Percentiles rank a stretch among this genome's conserved stretches.
phyloP scores from a whole-genome alignment of 2,888 invertebrate genomes.

The Aelia acuminata region DNA sequence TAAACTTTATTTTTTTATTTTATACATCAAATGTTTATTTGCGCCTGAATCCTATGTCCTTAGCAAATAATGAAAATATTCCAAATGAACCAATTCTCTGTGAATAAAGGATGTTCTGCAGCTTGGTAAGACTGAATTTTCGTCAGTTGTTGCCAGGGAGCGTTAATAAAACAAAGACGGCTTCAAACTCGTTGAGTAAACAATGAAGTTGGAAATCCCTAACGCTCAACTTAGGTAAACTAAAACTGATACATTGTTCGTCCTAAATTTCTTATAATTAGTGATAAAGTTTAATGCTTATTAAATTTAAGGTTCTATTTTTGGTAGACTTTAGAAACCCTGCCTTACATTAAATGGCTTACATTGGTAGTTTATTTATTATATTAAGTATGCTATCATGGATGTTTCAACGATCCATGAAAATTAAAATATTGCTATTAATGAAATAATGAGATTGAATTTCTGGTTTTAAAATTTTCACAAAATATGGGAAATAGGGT shows the following conservation, averaged over 20 bases:
- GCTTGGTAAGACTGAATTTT: neutral
- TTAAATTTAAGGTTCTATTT: neutral
- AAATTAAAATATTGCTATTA: too few relatives aligned
- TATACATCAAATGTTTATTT: too few relatives aligned
- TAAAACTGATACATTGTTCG: conserved; percentile 21
- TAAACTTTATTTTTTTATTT: too few relatives aligned
- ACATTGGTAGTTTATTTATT: too few relatives aligned
- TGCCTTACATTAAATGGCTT: too few relatives aligned
- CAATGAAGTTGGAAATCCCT: neutral
- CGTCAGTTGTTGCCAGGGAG: neutral
- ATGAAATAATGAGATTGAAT: too few relatives aligned
- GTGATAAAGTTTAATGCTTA: neutral
- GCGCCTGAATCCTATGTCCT: too few relatives aligned
- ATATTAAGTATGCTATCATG: too few relatives aligned
- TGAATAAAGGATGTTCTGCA: neutral
- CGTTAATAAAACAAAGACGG: conserved; percentile 32
- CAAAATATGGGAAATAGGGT: too few relatives aligned
- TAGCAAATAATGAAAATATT: too few relatives aligned
- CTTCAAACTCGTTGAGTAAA: conserved; percentile 2
- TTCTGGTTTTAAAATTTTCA: too few relatives aligned
- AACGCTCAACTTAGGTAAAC: neutral
- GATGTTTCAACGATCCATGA: too few relatives aligned
- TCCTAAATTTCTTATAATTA: neutral
- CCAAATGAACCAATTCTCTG: neutral
- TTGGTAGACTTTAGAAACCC: neutral